phyloP scores from a whole-genome alignment of 2,113 vertebrate species.

The Petroica traversi region DNA sequence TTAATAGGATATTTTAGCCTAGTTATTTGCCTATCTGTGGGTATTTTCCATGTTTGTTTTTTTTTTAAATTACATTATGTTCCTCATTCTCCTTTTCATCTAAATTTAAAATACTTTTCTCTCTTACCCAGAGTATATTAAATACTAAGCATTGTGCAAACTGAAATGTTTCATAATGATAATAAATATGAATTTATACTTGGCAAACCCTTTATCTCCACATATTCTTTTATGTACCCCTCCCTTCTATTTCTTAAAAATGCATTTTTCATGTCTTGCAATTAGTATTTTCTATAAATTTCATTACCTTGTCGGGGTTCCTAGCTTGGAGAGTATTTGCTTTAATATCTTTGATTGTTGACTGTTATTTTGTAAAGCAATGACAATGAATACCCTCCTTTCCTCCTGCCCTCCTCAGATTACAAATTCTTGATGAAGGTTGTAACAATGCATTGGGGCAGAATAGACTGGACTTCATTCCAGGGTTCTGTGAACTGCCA shows the following conservation, averaged over 20 bases:
- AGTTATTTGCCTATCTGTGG: neutral
- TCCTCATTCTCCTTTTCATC: neutral
- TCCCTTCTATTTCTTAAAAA: neutral
- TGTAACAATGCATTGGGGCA: neutral
- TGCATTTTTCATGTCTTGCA: neutral
- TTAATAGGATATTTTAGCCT: neutral
- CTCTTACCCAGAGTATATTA: neutral
- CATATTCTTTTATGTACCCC: neutral
- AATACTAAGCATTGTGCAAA: neutral
- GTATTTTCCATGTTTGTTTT: neutral
- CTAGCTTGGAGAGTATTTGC: neutral
- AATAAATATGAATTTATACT: neutral
- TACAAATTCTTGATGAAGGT: neutral
- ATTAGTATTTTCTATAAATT: neutral
- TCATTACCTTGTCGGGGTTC: accelerated
- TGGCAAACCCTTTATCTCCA: neutral
- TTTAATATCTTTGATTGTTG: neutral
- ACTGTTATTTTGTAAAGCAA: neutral
- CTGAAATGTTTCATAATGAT: neutral
- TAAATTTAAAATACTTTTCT: neutral
- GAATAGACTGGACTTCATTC: neutral
- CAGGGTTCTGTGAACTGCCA: neutral
- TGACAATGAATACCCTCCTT: neutral
- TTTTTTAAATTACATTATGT: neutral
- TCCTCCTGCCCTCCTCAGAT: neutral